These are phyloP conservation scores for Arctopsyche grandis DNA, from an alignment of 1,140 invertebrate genomes.

Conservation along the genomic window DNA sequence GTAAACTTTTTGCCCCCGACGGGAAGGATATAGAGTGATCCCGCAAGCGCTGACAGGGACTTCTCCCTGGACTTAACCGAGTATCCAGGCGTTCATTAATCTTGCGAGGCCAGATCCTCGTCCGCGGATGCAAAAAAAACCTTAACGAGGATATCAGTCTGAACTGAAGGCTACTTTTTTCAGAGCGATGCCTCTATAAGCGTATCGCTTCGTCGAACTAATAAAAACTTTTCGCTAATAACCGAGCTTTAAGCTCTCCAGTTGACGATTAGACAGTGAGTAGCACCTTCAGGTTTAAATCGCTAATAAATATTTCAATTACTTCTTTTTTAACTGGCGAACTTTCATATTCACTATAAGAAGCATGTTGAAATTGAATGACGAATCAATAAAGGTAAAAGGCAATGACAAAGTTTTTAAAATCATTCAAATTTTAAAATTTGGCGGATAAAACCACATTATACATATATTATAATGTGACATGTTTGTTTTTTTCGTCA, in stretches of 20 bases:
- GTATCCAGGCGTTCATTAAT: constrained; percentile 36
- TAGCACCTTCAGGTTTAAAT: not conserved
- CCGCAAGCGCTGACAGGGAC: constrained; percentile 33
- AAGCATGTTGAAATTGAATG: too few relatives aligned
- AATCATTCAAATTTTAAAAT: too few relatives aligned
- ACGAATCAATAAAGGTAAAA: too few relatives aligned
- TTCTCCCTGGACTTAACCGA: not conserved
- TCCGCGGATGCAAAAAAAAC: constrained; percentile 30
- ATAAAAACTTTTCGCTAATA: constrained; percentile 25
- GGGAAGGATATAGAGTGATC: not conserved
- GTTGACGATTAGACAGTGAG: not conserved
- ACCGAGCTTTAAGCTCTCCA: constrained; percentile 14
- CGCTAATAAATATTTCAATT: too few relatives aligned
- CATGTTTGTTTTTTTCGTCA: too few relatives aligned
- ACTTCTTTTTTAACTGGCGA: too few relatives aligned
- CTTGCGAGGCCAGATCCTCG: constrained; percentile 32
- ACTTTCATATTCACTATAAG: too few relatives aligned
- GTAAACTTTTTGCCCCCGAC: constrained; percentile 25
- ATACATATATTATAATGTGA: too few relatives aligned
- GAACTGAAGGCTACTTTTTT: not conserved
- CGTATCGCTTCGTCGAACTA: not conserved
- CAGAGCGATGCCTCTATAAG: not conserved
- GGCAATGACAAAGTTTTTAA: too few relatives aligned
- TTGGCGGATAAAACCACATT: too few relatives aligned
- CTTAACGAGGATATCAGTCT: constrained; percentile 40